phyloP scores from a whole-genome alignment of 2,888 invertebrate species.

The Fabriciana adippe region DNA sequence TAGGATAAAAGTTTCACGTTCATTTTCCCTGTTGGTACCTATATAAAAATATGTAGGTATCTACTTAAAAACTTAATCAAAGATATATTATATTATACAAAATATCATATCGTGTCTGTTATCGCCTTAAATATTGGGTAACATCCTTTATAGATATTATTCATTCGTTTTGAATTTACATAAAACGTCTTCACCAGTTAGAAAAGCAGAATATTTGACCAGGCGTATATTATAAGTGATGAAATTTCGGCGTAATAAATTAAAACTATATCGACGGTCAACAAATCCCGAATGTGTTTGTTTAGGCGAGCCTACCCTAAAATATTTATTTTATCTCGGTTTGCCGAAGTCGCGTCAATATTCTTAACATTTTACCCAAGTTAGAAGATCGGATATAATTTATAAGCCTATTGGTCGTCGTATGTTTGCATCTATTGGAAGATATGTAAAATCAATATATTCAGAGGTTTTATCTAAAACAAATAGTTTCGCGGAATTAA shows the following conservation, averaged over 20 bases:
- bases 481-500: constrained; percentile 76
- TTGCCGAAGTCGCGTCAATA: constrained; percentile 81
- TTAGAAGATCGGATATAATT: constrained; percentile 77
- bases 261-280: constrained; percentile 81
- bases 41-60: no score
- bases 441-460: constrained; percentile 76
- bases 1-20: no score
- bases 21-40: no score
- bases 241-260: constrained; percentile 79
- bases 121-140: no score
- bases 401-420: constrained; percentile 63
- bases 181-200: constrained; percentile 13
- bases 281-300: constrained; percentile 80
- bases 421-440: constrained; percentile 63
- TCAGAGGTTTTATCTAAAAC: constrained; percentile 72
- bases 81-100: no score
- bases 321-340: constrained; percentile 82
- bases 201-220: constrained; percentile 22
- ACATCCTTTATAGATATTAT: not conserved
- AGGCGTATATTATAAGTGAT: constrained; percentile 52
- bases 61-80: no score
- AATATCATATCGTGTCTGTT: no score
- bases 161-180: constrained; percentile 20
- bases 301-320: constrained; percentile 81
- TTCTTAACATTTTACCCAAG: constrained; percentile 74